phyloP scores from a whole-genome alignment of 2,888 invertebrate genomes.

The Acleris emargana region DNA sequence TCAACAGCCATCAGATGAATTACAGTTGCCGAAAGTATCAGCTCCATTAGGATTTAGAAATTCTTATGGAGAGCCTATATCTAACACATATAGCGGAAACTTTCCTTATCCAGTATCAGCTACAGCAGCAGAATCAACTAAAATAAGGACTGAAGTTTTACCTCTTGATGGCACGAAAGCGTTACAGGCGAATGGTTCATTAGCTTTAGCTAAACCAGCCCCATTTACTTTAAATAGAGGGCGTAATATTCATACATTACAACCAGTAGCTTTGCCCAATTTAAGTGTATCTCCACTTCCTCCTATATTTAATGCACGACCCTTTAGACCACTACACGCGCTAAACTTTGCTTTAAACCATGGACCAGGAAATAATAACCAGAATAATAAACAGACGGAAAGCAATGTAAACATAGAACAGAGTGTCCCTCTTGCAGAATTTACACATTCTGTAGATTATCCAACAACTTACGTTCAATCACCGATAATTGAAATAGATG shows the following conservation, averaged over 20 bases:
- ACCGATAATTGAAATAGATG: conserved; percentile 85
- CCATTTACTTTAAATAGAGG: conserved; percentile 74
- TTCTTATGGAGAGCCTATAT: conserved; percentile 75
- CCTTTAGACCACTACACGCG: conserved; percentile 71
- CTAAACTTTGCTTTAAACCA: conserved; percentile 51
- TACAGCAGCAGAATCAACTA: conserved; percentile 71
- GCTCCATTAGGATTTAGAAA: conserved; percentile 69
- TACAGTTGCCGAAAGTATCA: conserved; percentile 68
- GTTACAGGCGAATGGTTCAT: conserved; percentile 57
- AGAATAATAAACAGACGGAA: conserved; percentile 54
- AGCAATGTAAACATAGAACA: conserved; percentile 82
- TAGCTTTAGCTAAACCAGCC: conserved; percentile 72
- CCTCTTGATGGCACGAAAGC: conserved; percentile 53
- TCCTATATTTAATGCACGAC: conserved; percentile 85
- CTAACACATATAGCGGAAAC: conserved; percentile 60
- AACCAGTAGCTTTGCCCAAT: conserved; percentile 86
- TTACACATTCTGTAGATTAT: conserved; percentile 88
- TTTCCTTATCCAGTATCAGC: conserved; percentile 68
- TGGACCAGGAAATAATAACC: conserved; percentile 59
- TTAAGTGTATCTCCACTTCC: conserved; percentile 85
- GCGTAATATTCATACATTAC: conserved; percentile 76
- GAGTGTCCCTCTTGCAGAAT: conserved; percentile 87
- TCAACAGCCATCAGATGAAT: conserved; percentile 52
- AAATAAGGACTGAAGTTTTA: conserved; percentile 69
- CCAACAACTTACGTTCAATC: conserved; percentile 88